Base-by-base conservation (phyloP, 1,140 invertebrate species). In the Stratiolaelaps scimitus region DNA sequence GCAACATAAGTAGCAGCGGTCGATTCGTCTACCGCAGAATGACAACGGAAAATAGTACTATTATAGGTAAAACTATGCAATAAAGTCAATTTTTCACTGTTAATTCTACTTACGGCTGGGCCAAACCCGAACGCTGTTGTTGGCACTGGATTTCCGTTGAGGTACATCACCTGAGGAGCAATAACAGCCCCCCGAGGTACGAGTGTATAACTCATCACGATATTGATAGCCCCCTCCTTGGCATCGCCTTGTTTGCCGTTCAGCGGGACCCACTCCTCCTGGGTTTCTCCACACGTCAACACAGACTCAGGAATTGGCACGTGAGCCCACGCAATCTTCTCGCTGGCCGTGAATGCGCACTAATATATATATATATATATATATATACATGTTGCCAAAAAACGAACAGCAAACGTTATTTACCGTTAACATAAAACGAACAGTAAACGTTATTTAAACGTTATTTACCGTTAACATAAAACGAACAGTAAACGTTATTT, bases 331-430 rank as follows among this genome's bases (percentile, higher is more conserved):
- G 92, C 93, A 70, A 98, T 87, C 67, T 92, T 78, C 75, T 96
- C 92, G 78, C 97, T 92, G 80, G 89, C 85, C 28, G 89, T 91
- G 75, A 98, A 94, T 1, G 90, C 88, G 77, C 90, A 86, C 79
- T 81, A n/a, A n/a, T n/a, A n/a, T n/a, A n/a, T n/a, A 19, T 65
- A 23, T 48, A 26, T 44, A 7, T 30, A 64, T 46, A 66, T 64
- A 15, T 44, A 29, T 67, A 40, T 56, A 67, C 15, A 29, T 34
- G 48, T 67, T n/a, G n/a, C n/a, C n/a, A n/a, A n/a, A n/a, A n/a
- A n/a, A n/a, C n/a, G n/a, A n/a, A n/a, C n/a, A n/a, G n/a, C n/a
- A n/a, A n/a, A n/a, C n/a, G n/a, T n/a, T n/a, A n/a, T n/a, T n/a
- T n/a, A n/a, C n/a, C n/a, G n/a, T n/a, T n/a, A n/a, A n/a, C n/a